Conservation (phyloP, 2,797 vertebrate genomes). For the Chanos chanos region DNA sequence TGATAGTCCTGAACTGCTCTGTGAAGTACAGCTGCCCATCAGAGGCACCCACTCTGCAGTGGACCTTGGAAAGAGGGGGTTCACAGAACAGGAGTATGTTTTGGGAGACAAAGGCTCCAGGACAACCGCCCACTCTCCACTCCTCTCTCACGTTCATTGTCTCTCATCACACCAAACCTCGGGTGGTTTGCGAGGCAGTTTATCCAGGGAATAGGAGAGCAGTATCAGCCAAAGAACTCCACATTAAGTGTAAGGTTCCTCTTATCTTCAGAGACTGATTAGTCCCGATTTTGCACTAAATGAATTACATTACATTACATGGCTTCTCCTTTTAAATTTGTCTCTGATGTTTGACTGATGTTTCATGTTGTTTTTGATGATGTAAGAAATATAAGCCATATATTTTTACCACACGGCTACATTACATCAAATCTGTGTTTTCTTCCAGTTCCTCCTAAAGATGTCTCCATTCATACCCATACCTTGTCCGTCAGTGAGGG, state of each 20-base stretch:
- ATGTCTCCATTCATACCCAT: slow-evolving; percentile 65
- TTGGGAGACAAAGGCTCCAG: slow-evolving; percentile 16
- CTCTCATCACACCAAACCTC: slow-evolving; percentile 59
- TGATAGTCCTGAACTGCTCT: slow-evolving; percentile 71
- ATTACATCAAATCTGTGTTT: background rate
- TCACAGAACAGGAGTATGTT: slow-evolving; percentile 37
- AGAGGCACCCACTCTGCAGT: slow-evolving; percentile 59
- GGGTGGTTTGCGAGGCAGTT: slow-evolving; percentile 63
- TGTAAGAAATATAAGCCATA: too few relatives aligned
- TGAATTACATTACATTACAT: too few relatives aligned
- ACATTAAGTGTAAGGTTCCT: slow-evolving; percentile 67
- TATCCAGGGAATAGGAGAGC: slow-evolving; percentile 48
- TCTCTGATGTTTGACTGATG: background rate
- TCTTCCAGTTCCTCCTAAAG: slow-evolving; percentile 66
- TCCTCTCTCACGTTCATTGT: slow-evolving; percentile 63
- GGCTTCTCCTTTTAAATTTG: too few relatives aligned
- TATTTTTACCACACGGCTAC: background rate
- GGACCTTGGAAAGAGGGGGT: slow-evolving; percentile 63
- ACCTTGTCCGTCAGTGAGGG: slow-evolving; percentile 64
- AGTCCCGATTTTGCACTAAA: too few relatives aligned
- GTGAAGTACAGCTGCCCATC: slow-evolving; percentile 64
- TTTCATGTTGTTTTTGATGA: background rate
- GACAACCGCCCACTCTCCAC: slow-evolving; percentile 46
- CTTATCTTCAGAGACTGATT: too few relatives aligned
- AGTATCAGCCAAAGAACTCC: slow-evolving; percentile 49